phyloP scores from a whole-genome alignment of 2,113 vertebrate genomes.

The Lasiurus cinereus region DNA sequence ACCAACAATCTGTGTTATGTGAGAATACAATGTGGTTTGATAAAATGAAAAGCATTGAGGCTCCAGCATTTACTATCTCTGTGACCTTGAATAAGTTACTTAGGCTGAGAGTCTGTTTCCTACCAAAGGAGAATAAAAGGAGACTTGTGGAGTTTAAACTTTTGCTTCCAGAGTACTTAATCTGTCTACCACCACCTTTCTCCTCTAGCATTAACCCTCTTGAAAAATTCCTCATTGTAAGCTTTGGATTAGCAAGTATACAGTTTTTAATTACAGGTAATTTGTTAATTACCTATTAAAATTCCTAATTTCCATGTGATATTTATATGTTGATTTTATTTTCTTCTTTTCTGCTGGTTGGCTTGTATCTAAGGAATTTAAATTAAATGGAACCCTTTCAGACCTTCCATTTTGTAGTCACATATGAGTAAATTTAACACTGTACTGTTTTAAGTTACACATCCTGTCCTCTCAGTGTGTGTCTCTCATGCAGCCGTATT shows the following conservation, averaged over 20 bases:
- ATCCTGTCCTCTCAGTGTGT: neutral
- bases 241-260: neutral
- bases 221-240: constrained; percentile 13
- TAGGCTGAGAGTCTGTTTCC: neutral
- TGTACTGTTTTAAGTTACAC: neutral
- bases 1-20: neutral
- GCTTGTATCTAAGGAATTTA: constrained; percentile 9
- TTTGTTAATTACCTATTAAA: constrained; percentile 55
- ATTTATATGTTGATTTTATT: constrained; percentile 44
- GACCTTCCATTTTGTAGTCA: neutral
- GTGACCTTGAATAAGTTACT: neutral
- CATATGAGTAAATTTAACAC: neutral
- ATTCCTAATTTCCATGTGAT: constrained; percentile 13
- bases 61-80: neutral
- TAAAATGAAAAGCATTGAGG: neutral
- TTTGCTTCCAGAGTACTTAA: constrained; percentile 19
- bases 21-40: neutral
- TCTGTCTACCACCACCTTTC: neutral
- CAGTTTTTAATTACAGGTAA: neutral
- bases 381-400: constrained; percentile 30
- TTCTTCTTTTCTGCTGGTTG: constrained; percentile 6
- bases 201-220: neutral
- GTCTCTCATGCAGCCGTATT: neutral
- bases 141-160: neutral
- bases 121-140: neutral